Evolutionary conservation across 2,113 vertebrate genomes (phyloP), one percentile per base, ranked within the genome.

Genomic region (Mastomys natalensis): DNA sequence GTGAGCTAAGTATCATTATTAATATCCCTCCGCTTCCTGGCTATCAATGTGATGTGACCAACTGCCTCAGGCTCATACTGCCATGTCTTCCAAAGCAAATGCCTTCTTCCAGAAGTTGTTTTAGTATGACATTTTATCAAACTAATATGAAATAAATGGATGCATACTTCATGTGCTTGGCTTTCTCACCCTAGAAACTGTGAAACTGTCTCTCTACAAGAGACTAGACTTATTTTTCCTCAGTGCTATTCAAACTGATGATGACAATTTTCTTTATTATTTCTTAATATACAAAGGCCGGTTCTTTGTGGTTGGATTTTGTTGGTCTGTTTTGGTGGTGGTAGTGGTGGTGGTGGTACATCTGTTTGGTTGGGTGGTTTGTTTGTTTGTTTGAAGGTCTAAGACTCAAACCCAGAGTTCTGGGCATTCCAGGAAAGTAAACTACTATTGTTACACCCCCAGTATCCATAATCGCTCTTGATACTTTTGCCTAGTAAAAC

Each of bases 111-210:
- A 11, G 7, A 31, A 31, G 58, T 6, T 64, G 10, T 21, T 51
- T 15, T 24, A 51, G 29, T 21, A 34, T 34, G 43, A 40, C 64
- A 34, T 86, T 48, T 66, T 86, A 34, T 48, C 17, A 86, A 45
- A 68, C 62, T 0, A 31, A 86, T 22, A 48, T 12, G 17, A 68
- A 68, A 86, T 34, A 48, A 68, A 43, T 60, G 3, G 43, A 29
- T 15, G 9, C 4, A 26, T 24, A 13, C 37, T 70, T 55, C 15
- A 15, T 26, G 5, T 0, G 1, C 12, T 1, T 68, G 73, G 11
- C 17, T 43, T 45, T 70, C 51, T 55, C 8, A 66, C 21, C 31
- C 15, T 72, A 8, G 17, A 37, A 55, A 43, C 58, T 24, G 45
- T 77, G 43, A 94, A 74, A 29, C 53, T 77, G 2, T 70, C 51